Base-by-base conservation (phyloP, 1,140 invertebrate species). In the Papilio aristodemus region DNA sequence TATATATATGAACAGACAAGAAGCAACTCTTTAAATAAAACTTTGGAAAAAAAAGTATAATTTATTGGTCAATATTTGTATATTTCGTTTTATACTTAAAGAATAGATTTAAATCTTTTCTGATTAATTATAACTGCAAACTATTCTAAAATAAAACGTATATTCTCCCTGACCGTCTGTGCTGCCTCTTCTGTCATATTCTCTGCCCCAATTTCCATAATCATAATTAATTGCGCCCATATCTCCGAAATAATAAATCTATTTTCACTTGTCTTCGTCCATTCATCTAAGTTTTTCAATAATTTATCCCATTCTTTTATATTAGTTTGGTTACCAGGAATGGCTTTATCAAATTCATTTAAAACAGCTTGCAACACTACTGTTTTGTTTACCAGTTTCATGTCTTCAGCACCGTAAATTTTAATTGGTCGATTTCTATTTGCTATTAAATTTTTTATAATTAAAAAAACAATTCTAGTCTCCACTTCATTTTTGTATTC, bases 371-470 rank as follows among this genome's bases (percentile, higher is more conserved):
- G 58, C 36, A 80, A 66, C 0, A 74, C 74, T 10, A 79, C 38
- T 0, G 80, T 83, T 58, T 70, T 73, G 4, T 77, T 75, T 0
- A 67, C 68, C 4, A 76, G 46, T 7, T 27, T 14, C 8, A 27
- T 32, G 60, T 76, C 71, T 9, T 22, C 22, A 11, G 2, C 46
- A 8, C 74, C 25, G 14, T 74, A 66, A 9, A 78, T 63, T 2
- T 67, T 37, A 25, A 79, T 67, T 0, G 83, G 80, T 41, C 70
- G 63, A 59, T 81, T 76, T 70, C 75, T 78, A 57, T 72, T 66
- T 3, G 13, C 25, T 0, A 82, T 63, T 9, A 74, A 59, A 25
- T 76, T 79, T 46, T 59, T 80, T 14, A 77, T 7, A n/a, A 81
- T 72, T 8, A 67, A 39, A 27, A 83, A 71, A 25, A 78, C 71